Conservation (phyloP, 1,140 invertebrate species). For the Neotoxoptera formosana region DNA sequence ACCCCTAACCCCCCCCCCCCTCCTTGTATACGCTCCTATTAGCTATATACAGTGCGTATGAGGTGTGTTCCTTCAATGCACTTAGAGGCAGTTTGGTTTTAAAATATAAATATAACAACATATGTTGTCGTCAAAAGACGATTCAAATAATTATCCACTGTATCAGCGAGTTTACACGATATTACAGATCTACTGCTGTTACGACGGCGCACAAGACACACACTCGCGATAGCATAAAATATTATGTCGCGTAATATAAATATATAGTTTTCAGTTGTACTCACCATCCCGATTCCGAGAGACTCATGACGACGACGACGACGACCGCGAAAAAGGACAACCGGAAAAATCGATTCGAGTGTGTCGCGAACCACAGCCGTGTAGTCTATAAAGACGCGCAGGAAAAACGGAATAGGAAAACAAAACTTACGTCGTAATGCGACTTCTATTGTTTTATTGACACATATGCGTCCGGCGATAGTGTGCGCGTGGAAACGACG, state of each 20-base stretch:
- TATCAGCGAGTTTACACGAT: neutral
- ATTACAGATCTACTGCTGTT: neutral
- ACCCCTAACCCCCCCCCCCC: too few species aligned
- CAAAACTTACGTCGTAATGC: neutral
- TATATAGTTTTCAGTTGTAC: neutral
- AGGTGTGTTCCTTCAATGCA: too few species aligned
- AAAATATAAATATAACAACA: too few species aligned
- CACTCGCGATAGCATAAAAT: neutral
- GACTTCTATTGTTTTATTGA: neutral
- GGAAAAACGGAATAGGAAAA: neutral
- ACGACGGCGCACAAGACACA: neutral
- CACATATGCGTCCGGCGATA: neutral
- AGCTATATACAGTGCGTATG: too few species aligned
- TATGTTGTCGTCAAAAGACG: too few species aligned
- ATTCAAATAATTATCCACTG: too few species aligned
- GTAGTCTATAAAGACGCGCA: too few species aligned
- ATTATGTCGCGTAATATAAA: neutral
- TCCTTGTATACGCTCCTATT: too few species aligned
- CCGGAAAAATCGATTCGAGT: neutral
- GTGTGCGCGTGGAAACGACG: neutral
- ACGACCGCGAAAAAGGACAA: neutral
- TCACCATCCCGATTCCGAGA: constrained; percentile 49
- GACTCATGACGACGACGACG: constrained; percentile 6
- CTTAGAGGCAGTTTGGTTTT: too few species aligned
- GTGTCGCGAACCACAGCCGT: neutral